These are phyloP conservation scores for Solenopsis fugax DNA, from an alignment of 1,140 invertebrate genomes.

Conservation along the genomic window DNA sequence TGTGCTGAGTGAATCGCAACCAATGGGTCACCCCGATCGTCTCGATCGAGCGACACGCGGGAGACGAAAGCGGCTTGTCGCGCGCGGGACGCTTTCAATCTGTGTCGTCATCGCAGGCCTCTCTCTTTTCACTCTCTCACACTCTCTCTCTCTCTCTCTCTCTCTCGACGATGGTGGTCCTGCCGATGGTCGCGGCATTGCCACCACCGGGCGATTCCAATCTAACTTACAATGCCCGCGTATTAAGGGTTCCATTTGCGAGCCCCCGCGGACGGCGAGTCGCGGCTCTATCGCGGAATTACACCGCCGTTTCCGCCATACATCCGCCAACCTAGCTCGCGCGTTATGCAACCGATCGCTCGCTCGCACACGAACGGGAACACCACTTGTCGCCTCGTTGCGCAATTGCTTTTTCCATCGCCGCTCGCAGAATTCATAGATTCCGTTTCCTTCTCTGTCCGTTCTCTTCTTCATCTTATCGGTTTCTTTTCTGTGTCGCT, in stretches of 20 bases:
- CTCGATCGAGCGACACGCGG: constrained; percentile 72
- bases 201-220: constrained; percentile 69
- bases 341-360: constrained; percentile 45
- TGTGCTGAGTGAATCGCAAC: constrained; percentile 72
- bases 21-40: constrained; percentile 79
- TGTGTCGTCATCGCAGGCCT: constrained; percentile 18
- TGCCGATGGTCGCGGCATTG: constrained; percentile 45
- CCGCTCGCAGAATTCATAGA: constrained; percentile 3
- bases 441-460: background rate
- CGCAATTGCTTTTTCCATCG: constrained; percentile 34
- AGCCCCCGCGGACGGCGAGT: background rate
- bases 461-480: background rate
- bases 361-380: background rate
- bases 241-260: constrained; percentile 73
- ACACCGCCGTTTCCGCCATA: constrained; percentile 39
- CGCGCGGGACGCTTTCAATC: constrained; percentile 67
- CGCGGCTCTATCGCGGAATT: constrained; percentile 49
- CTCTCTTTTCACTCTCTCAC: background rate
- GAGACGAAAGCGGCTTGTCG: constrained; percentile 41
- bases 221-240: constrained; percentile 75
- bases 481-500: background rate
- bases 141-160: background rate
- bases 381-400: background rate
- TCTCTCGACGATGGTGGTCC: background rate
- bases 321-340: background rate